Evolutionary conservation across 2,113 vertebrate species (phyloP), one percentile per base, ranked within the genome.

Genomic region (Collichthys lucidus): DNA sequence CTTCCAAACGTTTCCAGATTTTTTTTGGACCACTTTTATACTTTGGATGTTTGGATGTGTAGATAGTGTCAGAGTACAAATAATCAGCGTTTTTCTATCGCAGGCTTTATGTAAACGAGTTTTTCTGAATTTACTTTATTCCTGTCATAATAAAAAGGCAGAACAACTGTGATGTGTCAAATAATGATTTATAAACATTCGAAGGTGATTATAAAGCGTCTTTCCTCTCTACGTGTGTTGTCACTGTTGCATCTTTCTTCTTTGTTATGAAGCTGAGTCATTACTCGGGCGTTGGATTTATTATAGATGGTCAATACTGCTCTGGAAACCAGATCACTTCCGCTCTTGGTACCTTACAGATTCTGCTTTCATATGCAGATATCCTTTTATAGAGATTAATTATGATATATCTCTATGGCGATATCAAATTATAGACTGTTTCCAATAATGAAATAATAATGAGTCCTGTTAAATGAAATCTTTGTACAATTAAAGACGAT

Each of bases 151-250:
- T 24, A 53, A 64, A 31, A 3, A 49, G 11, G 4, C 20, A 19
- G n/a, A 70, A 55, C 8, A 22, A 46, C 26, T 11, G n/a, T 35
- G 8, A 16, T 22, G 17, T 53, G 46, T 4, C 44, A 42, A 42
- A 53, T n/a, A 14, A 70, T 46, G 14, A 19, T 63, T 56, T 47
- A 56, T 49, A 66, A 67, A 67, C 6, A 67, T 59, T 17, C 47
- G 7, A 64, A 55, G 2, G 72, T 56, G 15, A 3, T 7, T 16
- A 6, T 26, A 26, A 29, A 19, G 57, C 29, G 2, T 19, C 8
- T 57, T 26, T 26, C 24, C 55, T 57, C 55, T 12, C 14, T 24
- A 24, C 11, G 24, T 6, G 11, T 5, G 26, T 11, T 56, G 22
- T 16, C 24, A 57, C 22, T 12, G 6, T 56, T 56, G 11, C 4